phyloP scores from a whole-genome alignment of 1,140 invertebrate genomes.

The Heliconius hermathena region DNA sequence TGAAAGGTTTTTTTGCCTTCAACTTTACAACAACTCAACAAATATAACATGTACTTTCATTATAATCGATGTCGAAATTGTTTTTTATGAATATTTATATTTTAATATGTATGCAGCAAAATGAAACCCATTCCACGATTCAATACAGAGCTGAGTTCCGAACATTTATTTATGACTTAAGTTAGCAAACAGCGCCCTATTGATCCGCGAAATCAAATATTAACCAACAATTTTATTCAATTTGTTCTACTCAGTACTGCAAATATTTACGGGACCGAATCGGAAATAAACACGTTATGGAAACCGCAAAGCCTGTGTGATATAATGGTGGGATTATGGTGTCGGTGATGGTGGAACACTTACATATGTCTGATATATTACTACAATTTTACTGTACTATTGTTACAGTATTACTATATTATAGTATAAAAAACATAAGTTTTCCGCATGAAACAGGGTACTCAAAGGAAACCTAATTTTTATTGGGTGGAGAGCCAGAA shows the following conservation, averaged over 20 bases:
- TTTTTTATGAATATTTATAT: background rate
- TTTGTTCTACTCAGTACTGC: background rate
- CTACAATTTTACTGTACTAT: no score
- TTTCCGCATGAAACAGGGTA: no score
- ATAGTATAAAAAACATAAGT: background rate
- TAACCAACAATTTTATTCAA: constrained; percentile 6
- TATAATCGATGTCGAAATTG: no score
- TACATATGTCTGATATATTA: background rate
- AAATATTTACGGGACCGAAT: background rate
- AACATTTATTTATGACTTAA: constrained; percentile 7
- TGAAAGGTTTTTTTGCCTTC: no score
- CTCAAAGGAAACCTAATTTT: no score
- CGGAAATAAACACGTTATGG: constrained; percentile 1
- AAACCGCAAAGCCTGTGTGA: background rate
- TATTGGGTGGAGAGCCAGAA: no score
- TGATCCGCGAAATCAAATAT: constrained; percentile 8
- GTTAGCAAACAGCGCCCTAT: constrained; percentile 5
- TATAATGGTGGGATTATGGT: background rate
- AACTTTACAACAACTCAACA: no score
- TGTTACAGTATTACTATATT: background rate
- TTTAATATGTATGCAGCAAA: background rate
- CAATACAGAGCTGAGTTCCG: background rate
- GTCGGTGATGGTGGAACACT: background rate
- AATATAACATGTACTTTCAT: no score
- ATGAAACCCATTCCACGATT: background rate